These are phyloP conservation scores for Phalanger gymnotis DNA, from an alignment of 2,797 vertebrate genomes.

Conservation along the genomic window DNA sequence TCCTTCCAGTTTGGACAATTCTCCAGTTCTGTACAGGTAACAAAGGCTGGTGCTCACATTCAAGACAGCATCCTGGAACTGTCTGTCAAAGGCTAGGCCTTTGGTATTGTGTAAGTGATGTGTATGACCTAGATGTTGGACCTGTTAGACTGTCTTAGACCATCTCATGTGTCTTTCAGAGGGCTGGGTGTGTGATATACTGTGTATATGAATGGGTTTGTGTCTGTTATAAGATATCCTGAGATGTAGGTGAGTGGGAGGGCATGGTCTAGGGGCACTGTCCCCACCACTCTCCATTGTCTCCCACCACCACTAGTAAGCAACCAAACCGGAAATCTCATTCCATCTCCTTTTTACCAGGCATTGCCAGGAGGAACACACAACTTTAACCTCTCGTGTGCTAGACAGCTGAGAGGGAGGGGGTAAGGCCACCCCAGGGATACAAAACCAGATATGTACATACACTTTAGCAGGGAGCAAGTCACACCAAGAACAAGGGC, in stretches of 20 bases:
- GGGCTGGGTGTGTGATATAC: neutral
- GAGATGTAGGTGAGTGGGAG: neutral
- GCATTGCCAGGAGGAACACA: conserved; percentile 48
- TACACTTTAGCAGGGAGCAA: conserved; percentile 31
- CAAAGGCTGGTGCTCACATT: neutral
- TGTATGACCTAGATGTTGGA: neutral
- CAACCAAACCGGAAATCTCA: neutral
- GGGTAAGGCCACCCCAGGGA: neutral
- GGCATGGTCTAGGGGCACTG: no score
- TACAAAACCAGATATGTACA: conserved; percentile 73
- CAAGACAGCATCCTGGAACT: neutral
- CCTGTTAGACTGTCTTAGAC: neutral
- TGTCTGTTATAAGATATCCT: neutral
- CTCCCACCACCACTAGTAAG: conserved; percentile 4
- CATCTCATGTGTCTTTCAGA: neutral
- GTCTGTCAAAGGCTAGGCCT: neutral
- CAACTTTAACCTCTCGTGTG: conserved; percentile 56
- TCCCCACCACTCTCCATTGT: neutral
- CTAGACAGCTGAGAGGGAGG: conserved; percentile 15
- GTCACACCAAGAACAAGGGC: neutral
- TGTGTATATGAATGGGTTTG: neutral
- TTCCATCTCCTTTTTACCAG: conserved; percentile 65
- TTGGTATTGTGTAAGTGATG: neutral
- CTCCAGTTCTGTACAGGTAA: neutral
- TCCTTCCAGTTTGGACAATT: neutral